Percentiles rank a stretch among this genome's conserved stretches.
phyloP scores from a whole-genome alignment of 2,888 invertebrate genomes.

The Oligia strigilis region DNA sequence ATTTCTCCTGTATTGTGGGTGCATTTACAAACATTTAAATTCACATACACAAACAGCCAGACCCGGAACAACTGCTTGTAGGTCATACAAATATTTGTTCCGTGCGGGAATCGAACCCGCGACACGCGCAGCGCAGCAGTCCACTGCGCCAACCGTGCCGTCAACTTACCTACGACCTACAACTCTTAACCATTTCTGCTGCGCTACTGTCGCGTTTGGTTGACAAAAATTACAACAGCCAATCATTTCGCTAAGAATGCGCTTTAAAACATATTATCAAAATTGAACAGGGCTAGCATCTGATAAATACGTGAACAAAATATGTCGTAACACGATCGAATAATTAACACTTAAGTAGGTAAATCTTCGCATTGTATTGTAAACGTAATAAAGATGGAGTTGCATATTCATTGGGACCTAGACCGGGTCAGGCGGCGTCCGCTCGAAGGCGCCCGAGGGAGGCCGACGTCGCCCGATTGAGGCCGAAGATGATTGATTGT shows the following conservation, averaged over 20 bases:
- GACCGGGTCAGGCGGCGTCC: slow-evolving; percentile 58
- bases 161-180: no score
- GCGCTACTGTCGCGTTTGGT: no score
- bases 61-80: no score
- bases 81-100: no score
- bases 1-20: no score
- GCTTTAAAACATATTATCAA: background rate
- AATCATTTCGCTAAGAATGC: background rate
- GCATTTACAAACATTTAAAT: no score
- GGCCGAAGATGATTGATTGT: slow-evolving; percentile 19
- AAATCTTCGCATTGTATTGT: slow-evolving; percentile 49
- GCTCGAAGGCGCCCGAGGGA: slow-evolving; percentile 21
- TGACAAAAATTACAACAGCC: background rate
- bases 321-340: slow-evolving; percentile 32
- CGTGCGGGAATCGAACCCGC: no score
- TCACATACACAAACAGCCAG: no score
- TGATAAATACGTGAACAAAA: slow-evolving; percentile 17
- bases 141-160: no score
- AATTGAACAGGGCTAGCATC: slow-evolving; percentile 12
- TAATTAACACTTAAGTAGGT: slow-evolving; percentile 28
- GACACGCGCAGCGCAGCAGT: no score
- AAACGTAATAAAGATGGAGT: slow-evolving; percentile 58
- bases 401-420: slow-evolving; percentile 63
- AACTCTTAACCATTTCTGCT: no score
- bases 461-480: slow-evolving; percentile 9